Evolutionary conservation across 2,113 vertebrate species (phyloP).

Genomic region (Euleptes europaea): DNA sequence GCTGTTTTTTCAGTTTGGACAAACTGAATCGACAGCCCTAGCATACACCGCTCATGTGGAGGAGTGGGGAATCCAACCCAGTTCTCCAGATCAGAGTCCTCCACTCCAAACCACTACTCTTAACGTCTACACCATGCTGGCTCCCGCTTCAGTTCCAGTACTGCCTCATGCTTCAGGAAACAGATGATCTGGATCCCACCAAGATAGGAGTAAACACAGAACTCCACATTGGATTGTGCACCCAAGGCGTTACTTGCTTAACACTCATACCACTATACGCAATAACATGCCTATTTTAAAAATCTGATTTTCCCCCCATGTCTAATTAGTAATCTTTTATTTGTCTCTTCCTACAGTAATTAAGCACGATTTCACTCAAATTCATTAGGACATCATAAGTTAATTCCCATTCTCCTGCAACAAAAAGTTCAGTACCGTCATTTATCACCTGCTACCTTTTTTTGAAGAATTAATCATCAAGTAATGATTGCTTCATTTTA

Average conservation of each 20-base stretch:
- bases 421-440: background rate
- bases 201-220: too few relatives aligned
- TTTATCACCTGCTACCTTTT: constrained; percentile 26
- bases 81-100: too few relatives aligned
- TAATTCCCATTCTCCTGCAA: constrained; percentile 42
- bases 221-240: background rate
- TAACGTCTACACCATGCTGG: too few relatives aligned
- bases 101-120: too few relatives aligned
- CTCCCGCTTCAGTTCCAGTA: too few relatives aligned
- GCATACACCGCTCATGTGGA: too few relatives aligned
- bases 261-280: background rate
- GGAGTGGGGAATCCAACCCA: too few relatives aligned
- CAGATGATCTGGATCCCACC: too few relatives aligned
- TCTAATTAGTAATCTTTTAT: background rate
- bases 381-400: constrained; percentile 26
- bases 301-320: background rate
- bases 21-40: too few relatives aligned
- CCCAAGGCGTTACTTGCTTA: too few relatives aligned
- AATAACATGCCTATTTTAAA: background rate
- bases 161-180: too few relatives aligned
- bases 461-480: constrained; percentile 36
- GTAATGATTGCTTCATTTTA: constrained; percentile 24
- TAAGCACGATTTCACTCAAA: background rate
- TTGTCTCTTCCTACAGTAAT: background rate
- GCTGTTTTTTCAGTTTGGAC: too few relatives aligned